phyloP scores from a whole-genome alignment of 2,797 vertebrate species.

The Huso huso region DNA sequence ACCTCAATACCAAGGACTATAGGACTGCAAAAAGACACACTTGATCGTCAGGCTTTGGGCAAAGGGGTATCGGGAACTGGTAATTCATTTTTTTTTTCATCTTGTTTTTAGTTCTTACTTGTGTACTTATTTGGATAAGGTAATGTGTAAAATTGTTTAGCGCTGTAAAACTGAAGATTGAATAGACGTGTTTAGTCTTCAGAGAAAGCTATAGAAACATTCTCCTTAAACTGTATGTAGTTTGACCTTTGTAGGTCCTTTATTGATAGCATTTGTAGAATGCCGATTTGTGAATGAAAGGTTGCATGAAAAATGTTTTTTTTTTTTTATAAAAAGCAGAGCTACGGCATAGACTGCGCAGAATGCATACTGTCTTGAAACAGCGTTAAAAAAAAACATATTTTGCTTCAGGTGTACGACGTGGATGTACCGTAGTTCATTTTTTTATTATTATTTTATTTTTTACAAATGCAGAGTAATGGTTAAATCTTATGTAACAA shows the following conservation, averaged over 20 bases:
- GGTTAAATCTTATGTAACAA: no score
- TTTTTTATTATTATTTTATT: no score
- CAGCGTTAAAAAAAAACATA: no score
- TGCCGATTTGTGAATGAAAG: conserved; percentile 21
- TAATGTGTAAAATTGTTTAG: conserved; percentile 8
- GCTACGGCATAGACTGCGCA: background rate
- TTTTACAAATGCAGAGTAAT: no score
- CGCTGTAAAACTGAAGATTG: conserved; percentile 8
- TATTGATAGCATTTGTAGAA: background rate
- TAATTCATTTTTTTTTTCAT: background rate
- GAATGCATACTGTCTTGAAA: no score
- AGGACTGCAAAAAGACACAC: conserved; percentile 1
- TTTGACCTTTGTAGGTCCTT: conserved; percentile 20
- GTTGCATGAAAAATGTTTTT: conserved; percentile 8
- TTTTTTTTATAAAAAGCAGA: no score
- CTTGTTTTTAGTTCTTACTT: background rate
- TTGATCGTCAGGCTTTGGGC: background rate
- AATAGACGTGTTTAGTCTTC: background rate
- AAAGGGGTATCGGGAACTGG: conserved; percentile 12
- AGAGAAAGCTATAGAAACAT: no score
- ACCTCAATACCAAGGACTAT: background rate
- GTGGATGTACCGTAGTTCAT: no score
- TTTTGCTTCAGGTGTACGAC: no score
- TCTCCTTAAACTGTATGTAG: no score
- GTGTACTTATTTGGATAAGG: conserved; percentile 11